Base-by-base conservation (phyloP, 1,140 invertebrate genomes). In the Conus ventricosus region DNA sequence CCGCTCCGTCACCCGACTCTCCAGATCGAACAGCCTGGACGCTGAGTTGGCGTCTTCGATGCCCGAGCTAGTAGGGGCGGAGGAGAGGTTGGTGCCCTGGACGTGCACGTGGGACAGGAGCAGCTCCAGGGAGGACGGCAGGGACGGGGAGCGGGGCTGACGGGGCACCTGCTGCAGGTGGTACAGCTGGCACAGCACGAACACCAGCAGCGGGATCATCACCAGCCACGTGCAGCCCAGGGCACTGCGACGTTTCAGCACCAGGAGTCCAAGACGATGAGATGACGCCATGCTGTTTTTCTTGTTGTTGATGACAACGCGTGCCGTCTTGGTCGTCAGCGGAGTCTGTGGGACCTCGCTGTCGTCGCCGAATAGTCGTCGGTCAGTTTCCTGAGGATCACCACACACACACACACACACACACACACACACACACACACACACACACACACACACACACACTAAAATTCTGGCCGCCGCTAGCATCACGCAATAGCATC, bases 401-500 rank as follows among this genome's bases (percentile, higher is more conserved):
- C 39, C 39, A 39, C 39, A 39, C 39, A 39, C 39, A 39, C 39
- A 39, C 39, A 39, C 39, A 39, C 39, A 39, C 39, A 39, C 39
- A 39, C 39, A 39, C 39, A 39, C 39, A 39, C 39, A 39, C 39
- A 39, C 39, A 39, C 39, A 39, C 39, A 39, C 39, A 3, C 39
- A 90, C 87, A 89, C 89, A 90, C 89, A 90, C 80, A 90, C 89
- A 90, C 87, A 88, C 91, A 83, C 90, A 88, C 87, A 87, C 88
- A 89, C 88, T 85, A 39, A 39, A 39, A 3, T 39, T 39, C 39
- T 39, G 39, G 39, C 3, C 39, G 39, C 39, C 39, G 39, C 39
- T 39, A 39, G 39, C 39, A 39, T 39, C 39, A 39, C 39, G 39
- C 39, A 39, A 39, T 39, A 39, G 39, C 39, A 39, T 39, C 39